These are phyloP conservation scores for Oligia latruncula DNA, from an alignment of 2,888 invertebrate genomes.

Conservation along the genomic window DNA sequence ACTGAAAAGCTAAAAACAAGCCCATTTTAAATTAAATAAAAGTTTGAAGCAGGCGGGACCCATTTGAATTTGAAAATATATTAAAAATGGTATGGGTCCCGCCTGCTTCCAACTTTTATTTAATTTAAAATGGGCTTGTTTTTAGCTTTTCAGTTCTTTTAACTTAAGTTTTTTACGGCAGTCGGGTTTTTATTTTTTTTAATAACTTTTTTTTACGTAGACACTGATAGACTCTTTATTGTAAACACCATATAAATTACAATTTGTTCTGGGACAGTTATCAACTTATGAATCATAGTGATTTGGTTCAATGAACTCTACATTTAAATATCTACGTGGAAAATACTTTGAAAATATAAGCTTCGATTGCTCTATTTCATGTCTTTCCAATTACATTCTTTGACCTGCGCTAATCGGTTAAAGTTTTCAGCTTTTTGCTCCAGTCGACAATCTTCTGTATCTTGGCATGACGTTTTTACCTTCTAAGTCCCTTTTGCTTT, in stretches of 20 bases:
- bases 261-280: conserved; percentile 44
- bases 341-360: conserved; percentile 40
- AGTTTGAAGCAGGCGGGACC: no score
- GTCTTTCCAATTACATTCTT: conserved; percentile 16
- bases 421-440: conserved; percentile 25
- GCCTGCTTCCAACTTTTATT: no score
- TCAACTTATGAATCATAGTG: conserved; percentile 39
- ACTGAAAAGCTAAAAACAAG: no score
- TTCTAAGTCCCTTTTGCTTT: conserved; percentile 1
- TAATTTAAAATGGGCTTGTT: no score
- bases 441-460: background rate
- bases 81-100: no score
- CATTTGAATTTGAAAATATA: no score
- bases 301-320: conserved; percentile 39
- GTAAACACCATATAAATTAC: conserved; percentile 38
- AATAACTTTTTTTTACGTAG: conserved; percentile 40
- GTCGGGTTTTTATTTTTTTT: no score
- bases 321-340: conserved; percentile 39
- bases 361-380: conserved; percentile 20
- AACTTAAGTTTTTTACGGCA: no score
- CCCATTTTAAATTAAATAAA: no score
- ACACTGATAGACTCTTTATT: conserved; percentile 13
- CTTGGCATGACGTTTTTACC: conserved; percentile 3
- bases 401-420: conserved; percentile 9
- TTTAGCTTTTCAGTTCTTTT: no score